A percentile compares a stretch with the other conserved stretches of the same genome.
phyloP scores from a whole-genome alignment of 2,797 vertebrate species.

The Helarctos malayanus region DNA sequence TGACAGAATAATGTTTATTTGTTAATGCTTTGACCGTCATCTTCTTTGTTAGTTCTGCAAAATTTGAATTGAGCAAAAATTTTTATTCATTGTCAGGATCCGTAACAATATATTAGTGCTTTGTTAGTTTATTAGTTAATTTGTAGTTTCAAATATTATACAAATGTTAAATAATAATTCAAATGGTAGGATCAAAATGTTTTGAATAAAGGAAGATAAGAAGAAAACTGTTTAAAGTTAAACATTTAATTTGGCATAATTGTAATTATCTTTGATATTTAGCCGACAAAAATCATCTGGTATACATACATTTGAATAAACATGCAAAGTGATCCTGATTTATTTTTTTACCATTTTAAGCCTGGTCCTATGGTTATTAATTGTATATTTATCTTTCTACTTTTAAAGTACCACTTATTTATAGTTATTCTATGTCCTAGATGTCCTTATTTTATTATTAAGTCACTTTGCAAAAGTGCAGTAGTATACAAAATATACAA shows the following conservation, averaged over 20 bases:
- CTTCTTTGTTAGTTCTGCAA: constrained; percentile 6
- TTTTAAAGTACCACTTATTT: background rate
- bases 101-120: constrained; percentile 9
- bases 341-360: background rate
- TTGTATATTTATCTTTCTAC: constrained; percentile 42
- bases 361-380: background rate
- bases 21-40: background rate
- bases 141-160: constrained; percentile 2
- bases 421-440: background rate
- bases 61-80: constrained; percentile 40
- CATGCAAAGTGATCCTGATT: background rate
- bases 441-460: constrained; percentile 1
- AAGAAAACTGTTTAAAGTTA: background rate
- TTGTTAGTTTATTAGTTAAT: constrained; percentile 33
- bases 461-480: background rate
- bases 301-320: background rate
- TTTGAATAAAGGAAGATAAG: constrained; percentile 19
- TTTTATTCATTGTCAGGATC: background rate
- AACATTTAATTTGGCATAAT: background rate
- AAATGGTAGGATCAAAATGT: constrained; percentile 53
- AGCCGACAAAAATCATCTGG: background rate
- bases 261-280: background rate
- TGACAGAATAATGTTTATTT: constrained; percentile 29
- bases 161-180: constrained; percentile 43
- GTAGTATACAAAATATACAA: background rate